Percentiles rank a stretch among this genome's conserved stretches.
Evolutionary conservation across 2,113 vertebrate genomes (phyloP).

Genomic region (Nothoprocta perdicaria): DNA sequence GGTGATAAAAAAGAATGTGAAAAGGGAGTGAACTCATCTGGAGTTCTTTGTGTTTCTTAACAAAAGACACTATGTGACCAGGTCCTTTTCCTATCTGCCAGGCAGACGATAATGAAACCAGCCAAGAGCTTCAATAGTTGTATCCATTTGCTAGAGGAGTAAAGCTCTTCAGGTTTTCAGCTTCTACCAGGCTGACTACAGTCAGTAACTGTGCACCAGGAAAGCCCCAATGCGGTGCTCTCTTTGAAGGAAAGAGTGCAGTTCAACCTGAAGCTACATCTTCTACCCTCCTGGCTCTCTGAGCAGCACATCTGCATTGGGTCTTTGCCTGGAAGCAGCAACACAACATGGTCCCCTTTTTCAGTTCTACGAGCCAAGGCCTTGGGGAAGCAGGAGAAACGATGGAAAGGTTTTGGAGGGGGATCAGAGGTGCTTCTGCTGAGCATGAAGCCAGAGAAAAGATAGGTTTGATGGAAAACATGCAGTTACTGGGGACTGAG

Average conservation of each 20-base stretch:
- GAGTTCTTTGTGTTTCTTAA: not conserved
- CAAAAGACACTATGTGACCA: not conserved
- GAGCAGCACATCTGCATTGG: not conserved
- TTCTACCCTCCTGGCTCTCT: not conserved
- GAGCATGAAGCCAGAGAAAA: not conserved
- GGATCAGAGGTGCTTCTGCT: not conserved
- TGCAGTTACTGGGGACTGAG: not conserved
- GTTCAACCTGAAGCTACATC: not conserved
- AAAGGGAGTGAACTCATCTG: not conserved
- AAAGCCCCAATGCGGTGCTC: not conserved
- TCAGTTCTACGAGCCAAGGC: not conserved
- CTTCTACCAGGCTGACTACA: not conserved
- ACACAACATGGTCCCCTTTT: not conserved
- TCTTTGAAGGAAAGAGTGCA: not conserved
- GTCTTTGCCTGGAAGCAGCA: not conserved
- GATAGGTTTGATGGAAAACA: rapidly evolving
- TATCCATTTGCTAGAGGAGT: not conserved
- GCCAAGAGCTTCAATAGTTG: not conserved
- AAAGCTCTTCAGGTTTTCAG: not conserved
- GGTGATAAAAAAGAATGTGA: not conserved
- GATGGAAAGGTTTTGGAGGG: not conserved
- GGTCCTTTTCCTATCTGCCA: not conserved
- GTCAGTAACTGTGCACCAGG: not conserved
- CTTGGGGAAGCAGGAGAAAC: not conserved
- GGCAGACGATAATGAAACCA: not conserved